Percentiles rank a stretch among this genome's conserved stretches.
phyloP scores from a whole-genome alignment of 1,140 invertebrate genomes.

The Drosophila bocki region DNA sequence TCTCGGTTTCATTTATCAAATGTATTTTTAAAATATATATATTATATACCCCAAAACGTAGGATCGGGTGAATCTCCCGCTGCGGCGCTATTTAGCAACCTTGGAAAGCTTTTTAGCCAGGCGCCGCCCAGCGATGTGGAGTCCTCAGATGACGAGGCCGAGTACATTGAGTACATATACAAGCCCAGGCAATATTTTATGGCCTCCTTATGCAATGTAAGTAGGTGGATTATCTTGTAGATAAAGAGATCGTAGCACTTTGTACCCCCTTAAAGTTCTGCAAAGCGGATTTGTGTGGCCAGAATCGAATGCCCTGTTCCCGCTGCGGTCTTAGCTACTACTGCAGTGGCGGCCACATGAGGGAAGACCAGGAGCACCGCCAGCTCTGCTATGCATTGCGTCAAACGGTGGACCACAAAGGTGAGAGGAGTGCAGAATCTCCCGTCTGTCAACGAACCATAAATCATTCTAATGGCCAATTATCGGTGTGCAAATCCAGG shows the following conservation, averaged over 20 bases:
- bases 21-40: neutral
- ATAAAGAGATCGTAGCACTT: neutral
- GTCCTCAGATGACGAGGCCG: constrained; percentile 77
- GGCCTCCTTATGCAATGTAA: constrained; percentile 77
- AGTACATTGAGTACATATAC: constrained; percentile 83
- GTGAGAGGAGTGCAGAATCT: too few species aligned
- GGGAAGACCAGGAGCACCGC: constrained; percentile 85
- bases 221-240: constrained; percentile 23
- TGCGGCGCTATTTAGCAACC: constrained; percentile 62
- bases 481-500: constrained; percentile 38
- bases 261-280: constrained; percentile 38
- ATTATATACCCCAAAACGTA: neutral
- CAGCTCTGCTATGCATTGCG: constrained; percentile 85
- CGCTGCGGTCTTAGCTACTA: constrained; percentile 87
- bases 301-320: constrained; percentile 71
- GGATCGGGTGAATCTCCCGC: constrained; percentile 43
- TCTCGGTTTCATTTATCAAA: neutral
- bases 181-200: constrained; percentile 79
- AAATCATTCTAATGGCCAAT: constrained; percentile 35
- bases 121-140: constrained; percentile 69
- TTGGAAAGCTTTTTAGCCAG: constrained; percentile 72
- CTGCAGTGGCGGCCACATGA: constrained; percentile 86
- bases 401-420: constrained; percentile 68
- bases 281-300: constrained; percentile 65
- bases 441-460: constrained; percentile 13